These are phyloP conservation scores for Martes martes DNA, from an alignment of 2,113 vertebrate genomes.

Conservation along the genomic window DNA sequence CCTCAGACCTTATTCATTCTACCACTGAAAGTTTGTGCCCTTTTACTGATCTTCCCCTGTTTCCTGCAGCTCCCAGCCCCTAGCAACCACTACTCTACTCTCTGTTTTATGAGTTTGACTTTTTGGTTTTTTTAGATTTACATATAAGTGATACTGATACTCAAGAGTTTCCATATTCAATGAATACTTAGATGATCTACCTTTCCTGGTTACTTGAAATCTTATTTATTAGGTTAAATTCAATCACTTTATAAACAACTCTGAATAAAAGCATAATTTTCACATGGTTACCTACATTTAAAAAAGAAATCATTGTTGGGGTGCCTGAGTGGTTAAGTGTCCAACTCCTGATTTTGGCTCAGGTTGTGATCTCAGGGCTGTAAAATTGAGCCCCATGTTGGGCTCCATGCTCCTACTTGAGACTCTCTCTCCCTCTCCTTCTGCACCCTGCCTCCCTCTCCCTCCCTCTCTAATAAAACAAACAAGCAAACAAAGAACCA, in stretches of 20 bases:
- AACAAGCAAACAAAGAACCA: no score
- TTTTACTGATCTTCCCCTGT: not conserved
- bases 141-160: not conserved
- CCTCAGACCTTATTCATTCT: not conserved
- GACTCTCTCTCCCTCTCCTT: no score
- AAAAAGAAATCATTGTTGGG: not conserved
- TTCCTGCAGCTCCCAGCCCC: not conserved
- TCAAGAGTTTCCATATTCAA: not conserved
- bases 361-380: not conserved
- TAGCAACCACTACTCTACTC: not conserved
- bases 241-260: not conserved
- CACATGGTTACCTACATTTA: not conserved
- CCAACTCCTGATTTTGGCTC: not conserved
- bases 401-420: no score
- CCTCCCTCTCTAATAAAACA: no score
- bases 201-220: not conserved
- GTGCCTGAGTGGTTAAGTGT: not conserved
- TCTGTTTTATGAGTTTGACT: not conserved
- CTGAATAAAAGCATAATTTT: not conserved
- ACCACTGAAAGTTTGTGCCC: not conserved
- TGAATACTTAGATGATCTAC: not conserved
- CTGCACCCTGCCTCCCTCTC: no score
- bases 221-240: not conserved
- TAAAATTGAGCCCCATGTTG: not conserved
- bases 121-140: not conserved